phyloP scores from a whole-genome alignment of 2,888 invertebrate species.

The Tiliacea aurago region DNA sequence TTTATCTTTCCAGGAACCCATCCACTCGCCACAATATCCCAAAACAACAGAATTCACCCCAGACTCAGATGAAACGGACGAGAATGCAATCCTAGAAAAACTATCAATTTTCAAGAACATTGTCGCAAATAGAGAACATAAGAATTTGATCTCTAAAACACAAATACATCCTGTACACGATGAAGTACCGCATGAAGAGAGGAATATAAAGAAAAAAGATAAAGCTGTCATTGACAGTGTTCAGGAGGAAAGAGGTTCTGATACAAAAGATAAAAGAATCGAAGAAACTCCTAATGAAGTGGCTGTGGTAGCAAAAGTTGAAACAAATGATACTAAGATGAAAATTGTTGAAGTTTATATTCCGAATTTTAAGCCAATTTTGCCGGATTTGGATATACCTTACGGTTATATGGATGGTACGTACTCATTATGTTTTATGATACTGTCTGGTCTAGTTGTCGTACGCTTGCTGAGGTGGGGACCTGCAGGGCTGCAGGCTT shows the following conservation, averaged over 20 bases:
- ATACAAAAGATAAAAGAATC: constrained; percentile 1
- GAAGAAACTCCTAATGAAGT: constrained; percentile 21
- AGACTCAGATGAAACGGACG: constrained; percentile 70
- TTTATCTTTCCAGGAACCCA: constrained; percentile 76
- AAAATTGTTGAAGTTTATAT: constrained; percentile 36
- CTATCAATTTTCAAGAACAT: constrained; percentile 84
- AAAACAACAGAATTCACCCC: constrained; percentile 44
- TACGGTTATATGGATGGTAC: constrained; percentile 73
- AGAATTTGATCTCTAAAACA: constrained; percentile 76
- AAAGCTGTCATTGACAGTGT: constrained; percentile 70
- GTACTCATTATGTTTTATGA: neutral
- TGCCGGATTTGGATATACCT: constrained; percentile 77
- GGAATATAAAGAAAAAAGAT: constrained; percentile 86
- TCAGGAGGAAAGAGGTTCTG: constrained; percentile 8
- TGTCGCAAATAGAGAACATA: constrained; percentile 75
- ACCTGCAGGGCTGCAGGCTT: too few relatives aligned
- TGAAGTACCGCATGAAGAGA: constrained; percentile 76
- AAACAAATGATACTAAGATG: constrained; percentile 4
- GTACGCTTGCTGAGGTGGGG: too few relatives aligned
- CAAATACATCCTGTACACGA: constrained; percentile 86
- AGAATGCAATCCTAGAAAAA: constrained; percentile 79
- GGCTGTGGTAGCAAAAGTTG: neutral
- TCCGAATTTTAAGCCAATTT: constrained; percentile 79
- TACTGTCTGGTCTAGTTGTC: neutral
- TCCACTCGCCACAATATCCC: constrained; percentile 70